Percentiles rank a stretch among this genome's conserved stretches.
These are phyloP conservation scores for Rhamnusium bicolor DNA, from an alignment of 2,888 invertebrate species.

Conservation along the genomic window DNA sequence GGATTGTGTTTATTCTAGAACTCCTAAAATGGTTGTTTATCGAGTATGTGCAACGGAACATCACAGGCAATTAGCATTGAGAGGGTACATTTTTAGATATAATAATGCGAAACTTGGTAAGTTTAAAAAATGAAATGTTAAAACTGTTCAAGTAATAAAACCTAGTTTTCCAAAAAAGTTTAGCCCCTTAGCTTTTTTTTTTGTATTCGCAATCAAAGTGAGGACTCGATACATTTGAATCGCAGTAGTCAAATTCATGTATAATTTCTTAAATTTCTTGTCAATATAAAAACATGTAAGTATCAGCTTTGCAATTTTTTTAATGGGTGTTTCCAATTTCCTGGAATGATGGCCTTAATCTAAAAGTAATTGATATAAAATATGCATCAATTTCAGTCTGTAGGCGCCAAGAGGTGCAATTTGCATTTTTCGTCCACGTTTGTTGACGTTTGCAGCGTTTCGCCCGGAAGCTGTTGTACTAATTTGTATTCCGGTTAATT, in stretches of 20 bases:
- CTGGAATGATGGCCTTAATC: not conserved
- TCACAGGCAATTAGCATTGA: no score
- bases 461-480: slow-evolving; percentile 40
- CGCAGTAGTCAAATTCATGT: not conserved
- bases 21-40: no score
- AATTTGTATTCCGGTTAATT: slow-evolving; percentile 43
- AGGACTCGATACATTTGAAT: no score
- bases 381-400: not conserved
- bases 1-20: no score
- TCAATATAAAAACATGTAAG: not conserved
- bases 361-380: slow-evolving; percentile 8
- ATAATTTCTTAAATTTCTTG: not conserved
- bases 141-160: no score
- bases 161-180: no score
- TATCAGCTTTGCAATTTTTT: not conserved
- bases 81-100: no score
- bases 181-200: no score
- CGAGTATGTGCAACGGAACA: no score
- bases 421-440: slow-evolving; percentile 3
- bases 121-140: no score
- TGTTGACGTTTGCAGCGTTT: not conserved
- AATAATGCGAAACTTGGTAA: no score
- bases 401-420: slow-evolving; percentile 15
- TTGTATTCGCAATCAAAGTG: no score
- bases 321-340: not conserved